Evolutionary conservation across 2,888 invertebrate genomes (phyloP).

Genomic region (Limnephilus rhombicus): DNA sequence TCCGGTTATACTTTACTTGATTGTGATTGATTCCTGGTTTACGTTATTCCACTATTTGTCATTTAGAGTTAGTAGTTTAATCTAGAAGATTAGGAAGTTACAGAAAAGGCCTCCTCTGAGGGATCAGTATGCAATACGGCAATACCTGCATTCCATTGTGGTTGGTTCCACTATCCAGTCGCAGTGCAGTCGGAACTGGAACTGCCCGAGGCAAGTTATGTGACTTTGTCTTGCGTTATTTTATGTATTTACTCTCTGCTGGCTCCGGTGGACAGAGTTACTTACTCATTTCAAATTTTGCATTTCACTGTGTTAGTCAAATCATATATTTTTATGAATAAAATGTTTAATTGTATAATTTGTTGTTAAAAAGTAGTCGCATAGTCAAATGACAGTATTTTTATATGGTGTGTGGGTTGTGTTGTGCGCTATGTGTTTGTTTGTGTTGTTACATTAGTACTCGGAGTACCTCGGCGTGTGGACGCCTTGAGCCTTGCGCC

Average conservation of each 20-base stretch:
- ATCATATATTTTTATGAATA: conserved; percentile 77
- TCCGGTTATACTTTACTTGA: conserved; percentile 60
- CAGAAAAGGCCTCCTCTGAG: conserved; percentile 67
- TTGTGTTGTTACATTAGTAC: conserved; percentile 35
- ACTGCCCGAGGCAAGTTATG: conserved; percentile 36
- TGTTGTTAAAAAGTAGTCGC: conserved; percentile 73
- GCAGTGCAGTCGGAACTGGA: conserved; percentile 17
- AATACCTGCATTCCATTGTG: conserved; percentile 76
- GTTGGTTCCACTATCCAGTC: background rate
- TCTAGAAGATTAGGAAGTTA: conserved; percentile 69
- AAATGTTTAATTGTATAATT: conserved; percentile 72
- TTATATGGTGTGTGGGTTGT: conserved; percentile 77
- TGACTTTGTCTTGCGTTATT: conserved; percentile 52
- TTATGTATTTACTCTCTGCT: conserved; percentile 41
- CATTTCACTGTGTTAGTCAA: conserved; percentile 78
- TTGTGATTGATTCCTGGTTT: conserved; percentile 64
- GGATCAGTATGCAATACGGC: conserved; percentile 76
- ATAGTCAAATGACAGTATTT: conserved; percentile 81
- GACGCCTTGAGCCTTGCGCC: conserved; percentile 42
- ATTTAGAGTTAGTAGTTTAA: conserved; percentile 73
- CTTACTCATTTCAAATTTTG: conserved; percentile 77
- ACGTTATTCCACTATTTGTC: conserved; percentile 63
- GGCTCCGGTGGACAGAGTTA: conserved; percentile 49
- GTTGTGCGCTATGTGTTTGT: conserved; percentile 57
- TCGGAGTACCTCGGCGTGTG: conserved; percentile 59